phyloP scores from a whole-genome alignment of 2,888 invertebrate genomes.

The Nasonovia ribisnigri region DNA sequence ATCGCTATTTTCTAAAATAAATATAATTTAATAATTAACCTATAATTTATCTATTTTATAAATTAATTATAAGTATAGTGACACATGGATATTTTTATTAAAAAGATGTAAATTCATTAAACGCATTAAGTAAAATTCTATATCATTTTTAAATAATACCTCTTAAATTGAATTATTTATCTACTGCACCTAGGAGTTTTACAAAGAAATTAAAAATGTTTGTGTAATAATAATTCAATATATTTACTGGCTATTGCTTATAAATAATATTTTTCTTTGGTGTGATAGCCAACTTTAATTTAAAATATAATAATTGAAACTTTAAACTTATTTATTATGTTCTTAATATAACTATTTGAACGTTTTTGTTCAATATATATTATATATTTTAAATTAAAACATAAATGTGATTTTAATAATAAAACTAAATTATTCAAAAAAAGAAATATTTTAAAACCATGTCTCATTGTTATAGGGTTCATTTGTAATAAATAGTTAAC shows the following conservation, averaged over 20 bases:
- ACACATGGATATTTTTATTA: neutral
- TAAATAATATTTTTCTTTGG: constrained; percentile 12
- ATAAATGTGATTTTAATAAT: constrained; percentile 39
- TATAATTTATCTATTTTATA: constrained; percentile 1
- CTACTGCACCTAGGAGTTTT: neutral
- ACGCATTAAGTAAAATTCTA: neutral
- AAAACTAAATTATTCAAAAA: neutral
- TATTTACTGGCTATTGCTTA: neutral
- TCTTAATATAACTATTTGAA: neutral
- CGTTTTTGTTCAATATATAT: neutral
- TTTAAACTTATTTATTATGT: neutral
- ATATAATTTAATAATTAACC: neutral
- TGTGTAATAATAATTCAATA: neutral
- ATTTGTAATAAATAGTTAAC: constrained; percentile 16
- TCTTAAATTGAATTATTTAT: constrained; percentile 24
- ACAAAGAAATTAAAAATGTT: neutral
- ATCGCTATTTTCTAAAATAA: constrained; percentile 13
- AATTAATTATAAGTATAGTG: neutral
- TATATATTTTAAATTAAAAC: neutral
- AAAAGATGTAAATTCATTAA: neutral
- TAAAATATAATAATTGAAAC: neutral
- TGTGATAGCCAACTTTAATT: neutral
- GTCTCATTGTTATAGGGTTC: neutral
- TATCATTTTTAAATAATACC: constrained; percentile 4
- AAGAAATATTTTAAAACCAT: neutral